A percentile compares a stretch with the other conserved stretches of the same genome.
phyloP scores from a whole-genome alignment of 2,797 vertebrate genomes.

The Cirrhinus mrigala region DNA sequence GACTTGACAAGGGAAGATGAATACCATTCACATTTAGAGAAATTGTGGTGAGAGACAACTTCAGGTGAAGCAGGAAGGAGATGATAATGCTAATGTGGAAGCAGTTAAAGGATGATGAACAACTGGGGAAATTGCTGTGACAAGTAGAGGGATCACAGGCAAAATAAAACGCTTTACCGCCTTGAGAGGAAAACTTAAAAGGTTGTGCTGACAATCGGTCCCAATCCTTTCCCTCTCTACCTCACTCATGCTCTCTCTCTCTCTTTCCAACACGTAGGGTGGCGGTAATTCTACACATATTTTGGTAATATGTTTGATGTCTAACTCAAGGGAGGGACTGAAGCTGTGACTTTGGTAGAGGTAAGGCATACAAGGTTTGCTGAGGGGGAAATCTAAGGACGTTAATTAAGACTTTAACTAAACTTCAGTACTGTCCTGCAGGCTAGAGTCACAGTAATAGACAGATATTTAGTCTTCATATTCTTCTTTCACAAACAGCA shows the following conservation, averaged over 20 bases:
- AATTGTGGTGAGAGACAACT: slow-evolving; percentile 76
- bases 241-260: background rate
- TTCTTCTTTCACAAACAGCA: slow-evolving; percentile 10
- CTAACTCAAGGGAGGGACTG: slow-evolving; percentile 30
- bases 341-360: slow-evolving; percentile 44
- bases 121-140: slow-evolving; percentile 78
- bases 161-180: slow-evolving; percentile 76
- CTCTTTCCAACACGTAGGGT: background rate
- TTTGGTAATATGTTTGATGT: slow-evolving; percentile 45
- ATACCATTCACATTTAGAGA: slow-evolving; percentile 66
- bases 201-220: slow-evolving; percentile 70
- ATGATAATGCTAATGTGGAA: slow-evolving; percentile 78
- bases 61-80: slow-evolving; percentile 58
- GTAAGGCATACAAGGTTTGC: slow-evolving; percentile 73
- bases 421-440: slow-evolving; percentile 70
- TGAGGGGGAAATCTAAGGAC: slow-evolving; percentile 80
- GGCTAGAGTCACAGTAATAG: slow-evolving; percentile 76
- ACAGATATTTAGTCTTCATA: slow-evolving; percentile 34
- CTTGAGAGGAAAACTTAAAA: slow-evolving; percentile 72
- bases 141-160: slow-evolving; percentile 76
- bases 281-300: slow-evolving; percentile 17
- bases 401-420: slow-evolving; percentile 82
- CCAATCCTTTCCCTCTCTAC: slow-evolving; percentile 62
- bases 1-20: slow-evolving; percentile 65
- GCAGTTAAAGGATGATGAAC: slow-evolving; percentile 79